Evolutionary conservation across 23 tunicate species (phyloP), one percentile per base, ranked within the genome.

Genomic region (Aplidium turbinatum): DNA sequence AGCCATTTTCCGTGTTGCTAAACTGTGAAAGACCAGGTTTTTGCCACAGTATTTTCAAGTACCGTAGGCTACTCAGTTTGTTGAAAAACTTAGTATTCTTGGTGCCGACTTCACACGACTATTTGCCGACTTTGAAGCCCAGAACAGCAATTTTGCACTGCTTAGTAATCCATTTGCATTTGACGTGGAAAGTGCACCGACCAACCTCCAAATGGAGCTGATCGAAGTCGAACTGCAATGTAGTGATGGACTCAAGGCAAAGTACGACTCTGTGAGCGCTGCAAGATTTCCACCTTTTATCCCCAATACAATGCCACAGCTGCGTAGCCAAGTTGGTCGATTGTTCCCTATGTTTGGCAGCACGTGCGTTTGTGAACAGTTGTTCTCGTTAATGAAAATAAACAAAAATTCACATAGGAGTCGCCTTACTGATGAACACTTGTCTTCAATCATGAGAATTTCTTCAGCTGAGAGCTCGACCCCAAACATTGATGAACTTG

Each of bases 181-280:
- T 52, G 38, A n/a, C 53, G 73, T 23, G 36, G 52, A 66, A 36
- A 52, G 31, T 36, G 68, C 31, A 38, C 68, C 36, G n/a, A 13
- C 5, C 29, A 60, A 60, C 7, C 31, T 28, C n/a, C 68, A 60
- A 60, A 60, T 60, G 36, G 68, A 60, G 36, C 36, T 60, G 38
- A 60, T 42, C 16, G 50, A 60, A 4, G n/a, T 31, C 30, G 73
- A 75, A 35, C 80, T 75, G 6, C 80, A 75, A 9, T 75, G 76
- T 75, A 53, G 31, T 61, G 38, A 47, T 34, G 19, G 33, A 34
- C 80, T 75, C 34, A n/a, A n/a, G n/a, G 39, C 50, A 66, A 63
- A 68, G 58, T 67, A 77, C 42, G 82, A 26, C 3, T 57, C 57
- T 13, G 82, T 77, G 9, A 22, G 23, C 7, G 25, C 62, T 55